phyloP scores from a whole-genome alignment of 1,140 invertebrate genomes.

The Schlechtendalia chinensis region DNA sequence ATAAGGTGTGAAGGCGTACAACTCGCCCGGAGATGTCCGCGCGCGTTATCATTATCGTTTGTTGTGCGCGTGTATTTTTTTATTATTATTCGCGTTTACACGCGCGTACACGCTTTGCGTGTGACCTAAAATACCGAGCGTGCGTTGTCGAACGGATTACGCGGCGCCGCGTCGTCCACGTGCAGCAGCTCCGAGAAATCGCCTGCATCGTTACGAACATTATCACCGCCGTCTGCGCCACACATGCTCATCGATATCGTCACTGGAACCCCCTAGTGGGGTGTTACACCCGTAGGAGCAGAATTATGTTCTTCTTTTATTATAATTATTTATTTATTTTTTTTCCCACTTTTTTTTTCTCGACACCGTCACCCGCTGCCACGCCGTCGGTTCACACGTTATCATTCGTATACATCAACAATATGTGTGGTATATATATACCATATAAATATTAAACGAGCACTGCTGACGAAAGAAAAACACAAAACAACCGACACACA shows the following conservation, averaged over 20 bases:
- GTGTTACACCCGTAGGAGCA: not conserved
- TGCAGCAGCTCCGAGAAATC: slow-evolving; percentile 7
- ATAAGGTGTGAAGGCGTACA: slow-evolving; percentile 29
- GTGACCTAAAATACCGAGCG: slow-evolving; percentile 18
- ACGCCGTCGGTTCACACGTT: slow-evolving; percentile 16
- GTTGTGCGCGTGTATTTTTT: not conserved
- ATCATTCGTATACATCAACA: not conserved
- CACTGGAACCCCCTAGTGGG: slow-evolving; percentile 12
- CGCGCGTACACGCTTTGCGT: slow-evolving; percentile 23
- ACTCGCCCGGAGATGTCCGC: slow-evolving; percentile 3
- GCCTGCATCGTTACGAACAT: not conserved
- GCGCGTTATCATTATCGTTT: not conserved
- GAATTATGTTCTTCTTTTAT: not conserved
- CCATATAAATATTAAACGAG: too few species aligned
- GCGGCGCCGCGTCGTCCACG: too few species aligned
- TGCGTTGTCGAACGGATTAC: not conserved
- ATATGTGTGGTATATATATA: too few species aligned
- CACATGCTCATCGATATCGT: not conserved
- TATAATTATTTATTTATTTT: too few species aligned
- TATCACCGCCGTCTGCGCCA: not conserved
- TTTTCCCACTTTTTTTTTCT: too few species aligned
- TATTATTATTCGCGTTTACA: slow-evolving; percentile 13
- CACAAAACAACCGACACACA: too few species aligned
- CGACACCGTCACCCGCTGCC: too few species aligned
- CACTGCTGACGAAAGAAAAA: not conserved